These are phyloP conservation scores for Spinibarbus caldwelli DNA, from an alignment of 2,797 vertebrate genomes.

Conservation along the genomic window DNA sequence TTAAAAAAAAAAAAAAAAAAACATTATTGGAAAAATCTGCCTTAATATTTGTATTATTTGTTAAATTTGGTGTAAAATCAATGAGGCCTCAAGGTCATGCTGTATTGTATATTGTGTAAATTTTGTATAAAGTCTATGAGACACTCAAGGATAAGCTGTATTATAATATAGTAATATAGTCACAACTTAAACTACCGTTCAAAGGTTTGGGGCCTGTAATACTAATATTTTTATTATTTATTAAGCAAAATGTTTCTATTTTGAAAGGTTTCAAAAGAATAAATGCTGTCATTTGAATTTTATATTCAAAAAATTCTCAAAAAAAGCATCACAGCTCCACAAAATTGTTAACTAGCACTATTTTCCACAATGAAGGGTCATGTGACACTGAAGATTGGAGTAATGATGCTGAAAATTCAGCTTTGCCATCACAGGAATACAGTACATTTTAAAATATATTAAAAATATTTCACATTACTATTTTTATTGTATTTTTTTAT, in stretches of 20 bases:
- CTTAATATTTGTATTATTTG: neutral
- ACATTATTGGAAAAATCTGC: too few relatives aligned
- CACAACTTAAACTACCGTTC: neutral
- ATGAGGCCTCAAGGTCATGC: neutral
- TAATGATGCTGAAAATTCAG: neutral
- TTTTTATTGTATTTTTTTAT: neutral
- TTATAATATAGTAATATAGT: neutral
- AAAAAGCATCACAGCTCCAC: too few relatives aligned
- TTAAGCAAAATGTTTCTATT: neutral
- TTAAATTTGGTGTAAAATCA: neutral
- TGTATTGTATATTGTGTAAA: neutral
- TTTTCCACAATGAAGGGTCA: neutral
- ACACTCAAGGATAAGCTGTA: neutral
- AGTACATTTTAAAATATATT: neutral
- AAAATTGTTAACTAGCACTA: neutral
- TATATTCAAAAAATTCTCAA: too few relatives aligned
- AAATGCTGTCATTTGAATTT: too few relatives aligned
- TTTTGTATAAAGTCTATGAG: neutral
- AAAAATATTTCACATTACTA: neutral
- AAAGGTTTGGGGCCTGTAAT: neutral
- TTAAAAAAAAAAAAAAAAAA: too few relatives aligned
- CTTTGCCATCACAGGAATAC: neutral
- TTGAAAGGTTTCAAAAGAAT: neutral
- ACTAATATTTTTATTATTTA: neutral
- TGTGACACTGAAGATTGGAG: neutral